These are phyloP conservation scores for Podiceps cristatus DNA, from an alignment of 2,113 vertebrate genomes.

Conservation along the genomic window DNA sequence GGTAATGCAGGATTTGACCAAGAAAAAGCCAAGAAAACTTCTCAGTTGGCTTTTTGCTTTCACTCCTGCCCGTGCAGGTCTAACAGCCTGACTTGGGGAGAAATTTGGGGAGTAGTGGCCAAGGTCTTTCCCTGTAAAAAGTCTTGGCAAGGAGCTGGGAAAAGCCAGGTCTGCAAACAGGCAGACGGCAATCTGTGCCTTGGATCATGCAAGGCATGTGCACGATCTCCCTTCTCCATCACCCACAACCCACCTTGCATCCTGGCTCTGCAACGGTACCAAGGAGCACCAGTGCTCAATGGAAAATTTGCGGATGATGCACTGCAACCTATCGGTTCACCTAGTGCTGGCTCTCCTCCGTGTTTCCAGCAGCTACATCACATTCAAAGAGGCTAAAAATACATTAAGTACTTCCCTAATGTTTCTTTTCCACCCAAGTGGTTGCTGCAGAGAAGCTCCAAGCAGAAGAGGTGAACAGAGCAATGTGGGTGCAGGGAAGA, in stretches of 20 bases:
- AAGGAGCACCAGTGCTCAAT: accelerated
- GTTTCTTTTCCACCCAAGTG: neutral
- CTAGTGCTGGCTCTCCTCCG: constrained; percentile 4
- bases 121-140: neutral
- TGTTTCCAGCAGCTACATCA: constrained; percentile 44
- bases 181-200: neutral
- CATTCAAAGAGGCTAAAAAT: constrained; percentile 54
- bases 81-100: accelerated
- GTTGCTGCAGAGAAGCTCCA: neutral
- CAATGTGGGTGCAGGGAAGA: neutral
- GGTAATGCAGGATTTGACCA: accelerated
- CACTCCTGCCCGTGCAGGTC: neutral
- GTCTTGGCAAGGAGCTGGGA: neutral
- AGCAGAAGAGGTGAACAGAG: neutral
- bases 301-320: neutral
- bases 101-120: neutral
- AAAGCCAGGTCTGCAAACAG: neutral
- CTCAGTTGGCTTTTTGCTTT: neutral
- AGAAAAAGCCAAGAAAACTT: neutral
- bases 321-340: neutral
- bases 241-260: neutral
- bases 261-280: accelerated
- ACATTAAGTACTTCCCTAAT: constrained; percentile 31
- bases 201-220: accelerated
- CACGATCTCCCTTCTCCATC: neutral